These are phyloP conservation scores for Papilio glaucus DNA, from an alignment of 1,140 invertebrate species.

Conservation along the genomic window DNA sequence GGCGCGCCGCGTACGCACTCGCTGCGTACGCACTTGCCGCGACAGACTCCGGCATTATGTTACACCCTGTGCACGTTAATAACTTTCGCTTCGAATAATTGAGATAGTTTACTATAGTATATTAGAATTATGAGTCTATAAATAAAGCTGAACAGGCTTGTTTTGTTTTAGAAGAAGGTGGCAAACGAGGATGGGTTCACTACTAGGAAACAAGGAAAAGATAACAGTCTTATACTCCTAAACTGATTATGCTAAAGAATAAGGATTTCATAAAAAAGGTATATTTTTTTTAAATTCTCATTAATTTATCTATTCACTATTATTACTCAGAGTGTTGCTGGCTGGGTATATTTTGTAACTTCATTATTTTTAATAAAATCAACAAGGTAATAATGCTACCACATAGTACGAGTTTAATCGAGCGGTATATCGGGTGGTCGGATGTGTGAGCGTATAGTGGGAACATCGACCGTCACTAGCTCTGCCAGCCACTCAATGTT, in stretches of 20 bases:
- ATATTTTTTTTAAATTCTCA: no score
- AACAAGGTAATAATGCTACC: conserved; percentile 36
- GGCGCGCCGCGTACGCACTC: conserved; percentile 53
- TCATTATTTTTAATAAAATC: not conserved
- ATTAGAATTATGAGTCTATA: not conserved
- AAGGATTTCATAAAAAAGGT: no score
- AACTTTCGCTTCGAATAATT: conserved; percentile 32
- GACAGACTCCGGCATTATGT: conserved; percentile 41
- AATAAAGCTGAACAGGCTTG: not conserved
- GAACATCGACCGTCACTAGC: conserved; percentile 37
- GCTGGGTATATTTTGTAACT: not conserved
- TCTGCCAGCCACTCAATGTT: conserved; percentile 45
- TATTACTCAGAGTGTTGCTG: not conserved
- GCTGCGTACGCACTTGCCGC: conserved; percentile 44
- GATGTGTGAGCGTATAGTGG: conserved; percentile 43
- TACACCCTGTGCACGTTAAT: conserved; percentile 34
- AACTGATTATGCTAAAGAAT: no score
- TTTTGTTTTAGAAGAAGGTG: not conserved
- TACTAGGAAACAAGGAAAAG: no score
- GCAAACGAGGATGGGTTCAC: no score
- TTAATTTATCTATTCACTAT: no score
- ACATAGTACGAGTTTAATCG: conserved; percentile 40
- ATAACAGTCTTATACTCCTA: no score
- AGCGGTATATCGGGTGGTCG: conserved; percentile 37
- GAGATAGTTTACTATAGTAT: conserved; percentile 10